A percentile compares a stretch with the other conserved stretches of the same genome.
Conservation (phyloP, 2,113 vertebrate genomes). For the Syngnathus typhle region DNA sequence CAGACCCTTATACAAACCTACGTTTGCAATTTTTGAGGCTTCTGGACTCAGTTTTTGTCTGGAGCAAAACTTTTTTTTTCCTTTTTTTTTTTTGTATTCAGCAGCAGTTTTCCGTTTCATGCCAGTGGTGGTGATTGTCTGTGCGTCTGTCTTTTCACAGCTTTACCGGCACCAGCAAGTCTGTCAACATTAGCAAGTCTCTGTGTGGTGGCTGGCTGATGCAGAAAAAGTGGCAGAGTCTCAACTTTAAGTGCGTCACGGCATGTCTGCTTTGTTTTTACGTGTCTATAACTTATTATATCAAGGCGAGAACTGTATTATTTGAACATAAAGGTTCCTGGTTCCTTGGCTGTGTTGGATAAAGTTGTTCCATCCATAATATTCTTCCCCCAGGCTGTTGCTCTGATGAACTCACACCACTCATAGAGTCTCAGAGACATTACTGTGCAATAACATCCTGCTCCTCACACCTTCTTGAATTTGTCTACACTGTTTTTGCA, state of each 20-base stretch:
- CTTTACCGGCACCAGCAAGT: conserved; percentile 44
- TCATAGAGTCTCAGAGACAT: too few species aligned
- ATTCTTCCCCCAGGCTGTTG: too few species aligned
- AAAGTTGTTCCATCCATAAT: not conserved
- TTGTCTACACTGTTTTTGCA: too few species aligned
- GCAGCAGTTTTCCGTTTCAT: conserved; percentile 16
- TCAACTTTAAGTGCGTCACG: conserved; percentile 69
- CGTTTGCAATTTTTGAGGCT: conserved; percentile 33
- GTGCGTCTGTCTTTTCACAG: conserved; percentile 51
- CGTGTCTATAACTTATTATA: not conserved
- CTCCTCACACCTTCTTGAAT: too few species aligned
- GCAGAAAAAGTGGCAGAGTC: conserved; percentile 66
- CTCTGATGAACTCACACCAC: too few species aligned
- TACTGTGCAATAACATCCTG: too few species aligned
- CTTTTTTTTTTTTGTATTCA: not conserved
- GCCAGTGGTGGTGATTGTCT: conserved; percentile 31
- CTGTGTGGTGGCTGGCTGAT: conserved; percentile 52
- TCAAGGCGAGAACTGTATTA: conserved; percentile 34
- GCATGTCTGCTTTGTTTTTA: conserved; percentile 28
- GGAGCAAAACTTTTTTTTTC: conserved; percentile 13
- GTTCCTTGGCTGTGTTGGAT: not conserved
- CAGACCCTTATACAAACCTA: conserved; percentile 15
- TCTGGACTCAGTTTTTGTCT: conserved; percentile 29
- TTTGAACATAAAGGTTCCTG: conserved; percentile 36
- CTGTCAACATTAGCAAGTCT: conserved; percentile 43